phyloP scores from a whole-genome alignment of 2,797 vertebrate species.

The Mallotus villosus region DNA sequence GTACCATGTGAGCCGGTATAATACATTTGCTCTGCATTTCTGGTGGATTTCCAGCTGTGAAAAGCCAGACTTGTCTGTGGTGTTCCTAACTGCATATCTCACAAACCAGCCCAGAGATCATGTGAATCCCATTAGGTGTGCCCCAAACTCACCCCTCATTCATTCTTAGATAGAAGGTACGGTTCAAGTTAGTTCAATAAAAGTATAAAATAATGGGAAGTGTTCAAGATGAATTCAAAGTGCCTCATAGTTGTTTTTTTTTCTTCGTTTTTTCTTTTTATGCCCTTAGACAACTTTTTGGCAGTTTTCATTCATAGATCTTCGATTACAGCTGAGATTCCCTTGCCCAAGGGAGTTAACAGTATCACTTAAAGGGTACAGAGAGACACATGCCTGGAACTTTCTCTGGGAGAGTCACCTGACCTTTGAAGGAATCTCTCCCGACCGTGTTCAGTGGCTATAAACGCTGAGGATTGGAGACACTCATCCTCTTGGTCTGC shows the following conservation, averaged over 20 bases:
- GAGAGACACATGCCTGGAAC: conserved; percentile 62
- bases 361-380: not conserved
- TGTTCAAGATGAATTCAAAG: not conserved
- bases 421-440: conserved; percentile 66
- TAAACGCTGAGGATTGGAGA: conserved; percentile 57
- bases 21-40: not conserved
- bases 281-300: not conserved
- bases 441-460: conserved; percentile 45
- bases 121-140: not conserved
- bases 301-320: not conserved
- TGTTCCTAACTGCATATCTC: conserved; percentile 3
- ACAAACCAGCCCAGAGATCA: not conserved
- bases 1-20: not conserved
- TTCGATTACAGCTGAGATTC: not conserved
- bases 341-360: conserved; percentile 9
- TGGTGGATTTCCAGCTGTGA: not conserved
- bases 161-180: not conserved
- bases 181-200: not conserved
- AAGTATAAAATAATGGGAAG: not conserved
- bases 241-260: not conserved
- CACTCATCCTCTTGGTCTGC: conserved; percentile 61
- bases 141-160: not conserved
- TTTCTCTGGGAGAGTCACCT: conserved; percentile 72
- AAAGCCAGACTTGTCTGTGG: not conserved
- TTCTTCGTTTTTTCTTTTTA: too few relatives aligned